phyloP scores from a whole-genome alignment of 2,113 vertebrate species.

The Heterotilapia buettikoferi region DNA sequence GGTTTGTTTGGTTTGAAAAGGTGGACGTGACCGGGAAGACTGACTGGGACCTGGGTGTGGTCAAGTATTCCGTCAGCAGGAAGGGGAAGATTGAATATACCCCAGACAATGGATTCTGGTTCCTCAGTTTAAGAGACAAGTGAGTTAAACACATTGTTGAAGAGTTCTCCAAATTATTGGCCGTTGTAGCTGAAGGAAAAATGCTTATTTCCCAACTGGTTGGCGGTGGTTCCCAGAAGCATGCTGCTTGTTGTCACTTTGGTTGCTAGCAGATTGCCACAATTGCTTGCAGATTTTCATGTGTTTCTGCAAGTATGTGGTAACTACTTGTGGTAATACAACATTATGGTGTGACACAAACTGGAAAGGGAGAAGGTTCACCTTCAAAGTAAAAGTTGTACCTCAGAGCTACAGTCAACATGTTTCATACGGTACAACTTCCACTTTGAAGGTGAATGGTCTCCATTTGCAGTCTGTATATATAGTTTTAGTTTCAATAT shows the following conservation, averaged over 20 bases:
- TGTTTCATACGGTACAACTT: not conserved
- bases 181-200: not conserved
- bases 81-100: constrained; percentile 69
- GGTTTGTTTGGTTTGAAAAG: constrained; percentile 2
- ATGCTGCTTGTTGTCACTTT: not conserved
- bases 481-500: not conserved
- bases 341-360: not conserved
- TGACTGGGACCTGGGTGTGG: constrained; percentile 73
- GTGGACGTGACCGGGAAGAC: constrained; percentile 69
- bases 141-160: not conserved
- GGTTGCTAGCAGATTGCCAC: not conserved
- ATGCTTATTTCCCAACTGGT: not conserved
- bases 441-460: not conserved
- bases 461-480: not conserved
- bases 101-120: constrained; percentile 71
- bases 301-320: not conserved
- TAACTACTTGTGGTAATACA: not conserved
- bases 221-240: not conserved
- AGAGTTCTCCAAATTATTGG: not conserved
- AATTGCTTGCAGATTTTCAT: not conserved
- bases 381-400: not conserved
- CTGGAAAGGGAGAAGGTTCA: not conserved
- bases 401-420: not conserved
- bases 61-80: constrained; percentile 56
- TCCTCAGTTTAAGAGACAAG: constrained; percentile 71